A percentile compares a stretch with the other conserved stretches of the same genome.
Conservation (phyloP, 64 coral and sea anemone species). For the Stichodactyla helianthus region DNA sequence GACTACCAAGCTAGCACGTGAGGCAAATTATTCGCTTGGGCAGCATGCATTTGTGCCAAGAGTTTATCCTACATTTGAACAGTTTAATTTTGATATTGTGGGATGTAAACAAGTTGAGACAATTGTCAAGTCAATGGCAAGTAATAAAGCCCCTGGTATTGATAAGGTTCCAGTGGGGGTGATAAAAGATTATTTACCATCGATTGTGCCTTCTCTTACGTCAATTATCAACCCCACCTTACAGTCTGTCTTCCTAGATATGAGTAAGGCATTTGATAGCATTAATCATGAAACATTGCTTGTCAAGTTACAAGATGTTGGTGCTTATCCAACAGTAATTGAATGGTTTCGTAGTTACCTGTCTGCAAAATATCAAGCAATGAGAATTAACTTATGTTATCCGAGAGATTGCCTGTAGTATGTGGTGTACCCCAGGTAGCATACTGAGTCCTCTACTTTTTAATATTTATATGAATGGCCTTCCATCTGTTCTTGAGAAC, state of each 20-base stretch:
- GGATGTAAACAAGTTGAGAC: constrained; percentile 19
- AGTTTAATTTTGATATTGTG: constrained; percentile 29
- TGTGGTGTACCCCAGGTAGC: not conserved
- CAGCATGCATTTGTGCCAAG: constrained; percentile 15
- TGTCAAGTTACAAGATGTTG: not conserved
- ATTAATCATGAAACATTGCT: constrained; percentile 17
- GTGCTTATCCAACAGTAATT: not conserved
- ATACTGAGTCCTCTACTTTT: constrained; percentile 6
- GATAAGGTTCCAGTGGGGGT: constrained; percentile 30
- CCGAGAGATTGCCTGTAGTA: not conserved
- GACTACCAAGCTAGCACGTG: not conserved
- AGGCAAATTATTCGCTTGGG: constrained; percentile 7
- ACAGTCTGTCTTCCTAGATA: not conserved
- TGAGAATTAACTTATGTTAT: not conserved
- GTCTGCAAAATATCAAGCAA: not conserved
- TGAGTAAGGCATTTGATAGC: constrained; percentile 27
- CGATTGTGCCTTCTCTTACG: constrained; percentile 24
- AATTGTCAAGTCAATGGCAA: constrained; percentile 40
- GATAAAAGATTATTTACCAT: constrained; percentile 44
- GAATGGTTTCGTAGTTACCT: constrained; percentile 29
- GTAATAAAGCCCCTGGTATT: constrained; percentile 30
- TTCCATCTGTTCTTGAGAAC: not conserved
- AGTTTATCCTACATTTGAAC: no score
- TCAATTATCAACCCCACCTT: constrained; percentile 40
- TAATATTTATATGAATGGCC: constrained; percentile 12